Base-by-base conservation (phyloP, 2,888 invertebrate genomes). In the Scaptomyza polygonia region DNA sequence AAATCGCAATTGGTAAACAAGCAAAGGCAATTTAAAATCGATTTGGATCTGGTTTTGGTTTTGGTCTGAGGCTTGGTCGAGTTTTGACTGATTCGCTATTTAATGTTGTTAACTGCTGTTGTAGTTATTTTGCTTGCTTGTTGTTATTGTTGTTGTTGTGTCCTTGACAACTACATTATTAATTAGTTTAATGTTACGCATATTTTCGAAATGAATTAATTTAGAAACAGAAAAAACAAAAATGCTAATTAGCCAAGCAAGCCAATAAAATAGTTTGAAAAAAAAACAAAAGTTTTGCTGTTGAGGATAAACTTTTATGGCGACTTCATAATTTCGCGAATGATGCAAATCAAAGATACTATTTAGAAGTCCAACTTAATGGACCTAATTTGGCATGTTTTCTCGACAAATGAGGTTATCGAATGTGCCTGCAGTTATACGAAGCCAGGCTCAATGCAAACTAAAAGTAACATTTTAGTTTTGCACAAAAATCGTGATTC, bases 401-500 rank as follows among this genome's bases (percentile, higher is more conserved):
- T 51, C 5, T n/a, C 16, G 27, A 42, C 55, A 49, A 48, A 48
- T 48, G 48, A 48, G 48, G 48, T 32, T 34, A 42, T 44, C 48
- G 63, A 52, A 44, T 67, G 59, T 14, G 70, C 70, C 59, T 30
- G 57, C 45, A 75, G 70, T 34, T 47, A 74, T 53, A 55, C 30
- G 21, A 39, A 48, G 11, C 40, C 25, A 34, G 34, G 21, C 48
- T 49, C n/a, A 32, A 32, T 21, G 34, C 49, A 25, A 49, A 54
- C 18, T 21, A 32, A 55, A 63, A 61, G 69, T 53, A 68, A 44
- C 64, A 66, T 69, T 77, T 65, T 48, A 45, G 29, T 29, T 82
- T 70, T 74, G 72, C 77, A 75, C 74, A 81, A 86, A 81, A 81
- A 69, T 86, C 86, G 86, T 86, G 86, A 86, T 86, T 76, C 69